Evolutionary conservation across 2,888 invertebrate genomes (phyloP).

Genomic region (Helobdella robusta): DNA sequence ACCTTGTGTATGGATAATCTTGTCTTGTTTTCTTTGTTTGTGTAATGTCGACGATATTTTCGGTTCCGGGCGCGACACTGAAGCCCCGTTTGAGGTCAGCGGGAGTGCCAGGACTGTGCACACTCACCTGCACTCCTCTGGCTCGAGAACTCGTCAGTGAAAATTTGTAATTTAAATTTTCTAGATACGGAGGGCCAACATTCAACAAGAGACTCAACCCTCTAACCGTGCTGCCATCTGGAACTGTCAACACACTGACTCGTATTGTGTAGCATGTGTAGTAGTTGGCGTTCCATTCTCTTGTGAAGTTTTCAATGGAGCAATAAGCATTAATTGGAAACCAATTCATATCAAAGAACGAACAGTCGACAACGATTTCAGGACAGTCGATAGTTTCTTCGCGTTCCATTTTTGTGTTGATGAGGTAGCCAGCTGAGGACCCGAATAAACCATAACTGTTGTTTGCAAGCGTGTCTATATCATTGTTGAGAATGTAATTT

Average conservation of each 20-base stretch:
- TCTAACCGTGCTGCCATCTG: not conserved
- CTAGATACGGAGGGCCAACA: not conserved
- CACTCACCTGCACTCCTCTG: not conserved
- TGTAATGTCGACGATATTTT: not conserved
- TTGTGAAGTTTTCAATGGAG: not conserved
- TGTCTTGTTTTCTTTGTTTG: not conserved
- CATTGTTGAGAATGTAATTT: too few species aligned
- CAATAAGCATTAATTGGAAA: too few species aligned
- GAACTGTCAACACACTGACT: not conserved
- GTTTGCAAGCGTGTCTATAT: not conserved
- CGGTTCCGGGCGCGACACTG: conserved; percentile 17
- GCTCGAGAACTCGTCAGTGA: not conserved
- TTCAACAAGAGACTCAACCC: conserved; percentile 6
- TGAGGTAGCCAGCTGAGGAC: not conserved
- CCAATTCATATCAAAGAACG: not conserved
- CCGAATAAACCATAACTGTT: not conserved
- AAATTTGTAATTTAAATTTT: not conserved
- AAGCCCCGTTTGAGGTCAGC: conserved; percentile 14
- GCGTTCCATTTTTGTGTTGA: not conserved
- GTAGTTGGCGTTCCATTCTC: conserved; percentile 12
- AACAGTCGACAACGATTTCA: not conserved
- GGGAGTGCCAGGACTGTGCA: conserved; percentile 9
- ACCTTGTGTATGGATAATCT: not conserved
- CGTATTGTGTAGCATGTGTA: conserved; percentile 13
- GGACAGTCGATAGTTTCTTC: not conserved